Conservation (phyloP, 2,888 invertebrate genomes). For the Volucella bombylans region DNA sequence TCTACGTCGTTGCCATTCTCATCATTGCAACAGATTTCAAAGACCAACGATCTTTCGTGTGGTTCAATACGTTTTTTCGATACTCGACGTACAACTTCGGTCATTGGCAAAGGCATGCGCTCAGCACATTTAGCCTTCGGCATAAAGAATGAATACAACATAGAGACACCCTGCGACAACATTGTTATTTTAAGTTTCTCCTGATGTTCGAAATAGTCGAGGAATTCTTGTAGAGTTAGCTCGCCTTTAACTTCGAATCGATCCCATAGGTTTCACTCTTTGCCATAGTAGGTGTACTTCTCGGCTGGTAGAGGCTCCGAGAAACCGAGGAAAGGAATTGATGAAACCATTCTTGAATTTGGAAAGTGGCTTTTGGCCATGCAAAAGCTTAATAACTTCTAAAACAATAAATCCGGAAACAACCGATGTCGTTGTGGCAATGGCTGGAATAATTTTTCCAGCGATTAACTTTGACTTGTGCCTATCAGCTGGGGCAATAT, state of each 20-base stretch:
- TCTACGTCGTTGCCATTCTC: slow-evolving; percentile 97
- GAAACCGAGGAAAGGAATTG: slow-evolving; percentile 98
- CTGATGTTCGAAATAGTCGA: slow-evolving; percentile 95
- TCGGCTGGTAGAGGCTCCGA: slow-evolving; percentile 96
- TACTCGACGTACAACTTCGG: slow-evolving; percentile 93
- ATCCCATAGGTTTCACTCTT: slow-evolving; percentile 98
- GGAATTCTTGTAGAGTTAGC: slow-evolving; percentile 93
- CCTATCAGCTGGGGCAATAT: slow-evolving; percentile 95
- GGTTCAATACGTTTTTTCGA: slow-evolving; percentile 96
- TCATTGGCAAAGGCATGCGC: slow-evolving; percentile 91
- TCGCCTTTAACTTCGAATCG: slow-evolving; percentile 95
- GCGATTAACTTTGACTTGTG: slow-evolving; percentile 95
- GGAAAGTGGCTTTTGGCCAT: slow-evolving; percentile 85
- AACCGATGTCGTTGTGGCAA: slow-evolving; percentile 99
- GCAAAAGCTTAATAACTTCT: slow-evolving; percentile 93
- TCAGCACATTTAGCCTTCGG: slow-evolving; percentile 93
- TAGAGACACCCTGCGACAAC: slow-evolving; percentile 98
- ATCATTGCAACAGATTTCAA: slow-evolving; percentile 98
- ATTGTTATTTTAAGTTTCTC: slow-evolving; percentile 97
- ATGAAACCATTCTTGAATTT: slow-evolving; percentile 98
- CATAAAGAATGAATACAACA: slow-evolving; percentile 99
- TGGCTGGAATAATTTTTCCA: slow-evolving; percentile 99
- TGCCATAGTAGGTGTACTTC: slow-evolving; percentile 93
- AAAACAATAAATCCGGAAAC: slow-evolving; percentile 96
- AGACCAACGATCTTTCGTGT: slow-evolving; percentile 95